Percentiles rank a stretch among this genome's conserved stretches.
Evolutionary conservation across 2,113 vertebrate genomes (phyloP).

Genomic region (Nothocercus julius): DNA sequence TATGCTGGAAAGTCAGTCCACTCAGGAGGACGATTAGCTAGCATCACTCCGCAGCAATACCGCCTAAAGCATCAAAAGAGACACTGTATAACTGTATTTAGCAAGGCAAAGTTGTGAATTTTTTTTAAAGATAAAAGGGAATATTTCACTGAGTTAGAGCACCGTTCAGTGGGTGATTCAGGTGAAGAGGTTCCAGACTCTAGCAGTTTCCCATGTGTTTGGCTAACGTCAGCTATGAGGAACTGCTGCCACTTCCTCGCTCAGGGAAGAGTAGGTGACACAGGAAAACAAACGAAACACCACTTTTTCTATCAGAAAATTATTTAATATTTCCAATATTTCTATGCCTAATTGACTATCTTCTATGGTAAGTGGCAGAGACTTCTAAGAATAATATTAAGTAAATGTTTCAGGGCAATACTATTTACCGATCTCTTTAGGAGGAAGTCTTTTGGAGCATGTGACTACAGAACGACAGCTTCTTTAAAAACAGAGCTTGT

Average conservation of each 20-base stretch:
- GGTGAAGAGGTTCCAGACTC: background rate
- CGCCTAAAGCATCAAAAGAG: background rate
- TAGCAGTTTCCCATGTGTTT: background rate
- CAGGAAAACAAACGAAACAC: background rate
- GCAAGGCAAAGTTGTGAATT: background rate
- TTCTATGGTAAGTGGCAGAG: background rate
- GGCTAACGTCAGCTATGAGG: background rate
- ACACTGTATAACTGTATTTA: background rate
- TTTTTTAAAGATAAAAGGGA: background rate
- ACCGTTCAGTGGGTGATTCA: background rate
- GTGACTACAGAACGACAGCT: background rate
- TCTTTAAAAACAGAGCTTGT: constrained; percentile 43
- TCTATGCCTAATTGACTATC: background rate
- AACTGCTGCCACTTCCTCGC: background rate
- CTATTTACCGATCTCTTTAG: background rate
- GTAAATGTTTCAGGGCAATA: background rate
- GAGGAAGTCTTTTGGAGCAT: background rate
- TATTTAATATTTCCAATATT: background rate
- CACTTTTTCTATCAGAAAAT: background rate
- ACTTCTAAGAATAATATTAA: background rate
- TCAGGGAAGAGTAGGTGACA: background rate
- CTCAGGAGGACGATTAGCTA: background rate
- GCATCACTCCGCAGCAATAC: background rate
- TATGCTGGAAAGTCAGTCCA: background rate
- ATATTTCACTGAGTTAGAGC: background rate